Base-by-base conservation (phyloP, 2,113 vertebrate species). In the Grammomys surdaster region DNA sequence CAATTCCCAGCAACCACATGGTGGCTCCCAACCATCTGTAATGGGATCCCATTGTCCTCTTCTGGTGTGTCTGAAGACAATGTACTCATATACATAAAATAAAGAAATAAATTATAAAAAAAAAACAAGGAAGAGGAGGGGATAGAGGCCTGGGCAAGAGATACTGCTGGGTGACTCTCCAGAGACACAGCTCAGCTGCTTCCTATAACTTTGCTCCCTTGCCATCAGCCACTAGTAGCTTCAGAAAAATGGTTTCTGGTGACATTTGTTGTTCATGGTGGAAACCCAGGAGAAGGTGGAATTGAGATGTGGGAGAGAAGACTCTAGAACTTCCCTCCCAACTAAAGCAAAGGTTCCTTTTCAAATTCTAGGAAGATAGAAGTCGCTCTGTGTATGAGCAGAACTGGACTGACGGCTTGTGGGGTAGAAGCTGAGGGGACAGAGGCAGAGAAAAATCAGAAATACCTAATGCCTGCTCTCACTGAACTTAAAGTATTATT, bases 171-270 rank as follows among this genome's bases (percentile, higher is more conserved):
- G 36, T 20, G 33, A 58, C n/a, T 24, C 65, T n/a, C 5, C 51
- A 80, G 89, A 86, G 69, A 72, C 31, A 72, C 2, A 33, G 56
- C 3, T 4, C 5, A 7, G 10, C 54, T 40, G 77, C 51, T n/a
- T 56, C 46, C 2, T 11, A 5, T 6, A 40, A 40, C 5, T 56
- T 58, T 4, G 31, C 22, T 36, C n/a, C 14, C 51, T 46, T 48
- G 36, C 40, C 54, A 82, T 63, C 63, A 56, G 65, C 63, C 43
- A 24, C 75, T 22, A n/a, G 12, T 33, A n/a, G 73, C 46, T 93
- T 88, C 51, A 81, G 80, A 93, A 58, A 90, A 88, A 56, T 58
- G 19, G 7, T 76, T 95, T 95, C 58, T 20, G 54, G 51, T 72
- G 2, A 10, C 2, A 43, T 48, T 85, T 78, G 46, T 76, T 67